phyloP scores from a whole-genome alignment of 2,113 vertebrate genomes.

The Chlamydotis undulata region DNA sequence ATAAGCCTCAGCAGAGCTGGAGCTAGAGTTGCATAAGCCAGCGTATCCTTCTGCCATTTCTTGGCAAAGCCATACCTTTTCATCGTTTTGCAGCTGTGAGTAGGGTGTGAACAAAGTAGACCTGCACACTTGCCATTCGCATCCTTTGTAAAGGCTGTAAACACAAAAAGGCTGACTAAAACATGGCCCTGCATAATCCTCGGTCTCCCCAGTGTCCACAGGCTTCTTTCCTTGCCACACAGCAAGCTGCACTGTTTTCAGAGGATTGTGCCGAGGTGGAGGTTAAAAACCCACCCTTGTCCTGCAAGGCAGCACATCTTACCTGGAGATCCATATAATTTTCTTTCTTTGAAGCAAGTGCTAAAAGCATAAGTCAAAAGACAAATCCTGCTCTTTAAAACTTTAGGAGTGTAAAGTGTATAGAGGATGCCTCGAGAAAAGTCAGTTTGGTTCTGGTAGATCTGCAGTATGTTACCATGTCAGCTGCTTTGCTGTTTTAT shows the following conservation, averaged over 20 bases:
- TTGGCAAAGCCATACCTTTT: background rate
- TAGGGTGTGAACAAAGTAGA: background rate
- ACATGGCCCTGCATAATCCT: background rate
- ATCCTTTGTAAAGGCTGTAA: background rate
- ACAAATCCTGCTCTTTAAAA: background rate
- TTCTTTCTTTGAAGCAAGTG: background rate
- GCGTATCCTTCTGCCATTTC: background rate
- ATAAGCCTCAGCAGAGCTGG: background rate
- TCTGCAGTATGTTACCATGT: background rate
- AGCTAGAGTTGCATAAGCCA: background rate
- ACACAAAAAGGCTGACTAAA: background rate
- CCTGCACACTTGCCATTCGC: background rate
- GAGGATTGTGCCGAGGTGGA: background rate
- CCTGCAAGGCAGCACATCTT: background rate
- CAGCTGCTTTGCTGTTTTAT: background rate
- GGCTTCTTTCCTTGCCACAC: background rate
- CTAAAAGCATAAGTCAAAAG: background rate
- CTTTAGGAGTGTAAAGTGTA: background rate
- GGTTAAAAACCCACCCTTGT: background rate
- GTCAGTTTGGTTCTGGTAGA: background rate
- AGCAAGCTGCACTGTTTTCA: background rate
- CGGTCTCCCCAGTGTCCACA: background rate
- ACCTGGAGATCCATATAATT: background rate
- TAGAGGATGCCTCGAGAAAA: background rate
- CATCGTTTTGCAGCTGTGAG: background rate